phyloP scores from a whole-genome alignment of 2,888 invertebrate genomes.

The Parnassius mnemosyne region DNA sequence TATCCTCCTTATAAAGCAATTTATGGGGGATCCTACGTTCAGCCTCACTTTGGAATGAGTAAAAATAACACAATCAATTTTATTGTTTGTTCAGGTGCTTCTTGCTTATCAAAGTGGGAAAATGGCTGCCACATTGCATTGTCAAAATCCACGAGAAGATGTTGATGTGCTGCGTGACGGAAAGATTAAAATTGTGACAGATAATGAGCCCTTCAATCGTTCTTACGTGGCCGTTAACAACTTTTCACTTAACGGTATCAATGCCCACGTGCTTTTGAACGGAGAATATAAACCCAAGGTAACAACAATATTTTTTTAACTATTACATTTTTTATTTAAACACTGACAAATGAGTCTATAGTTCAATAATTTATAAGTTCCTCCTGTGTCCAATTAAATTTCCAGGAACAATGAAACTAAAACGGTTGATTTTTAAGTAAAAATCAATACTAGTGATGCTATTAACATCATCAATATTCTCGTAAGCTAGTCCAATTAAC shows the following conservation, averaged over 20 bases:
- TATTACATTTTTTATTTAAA: not conserved
- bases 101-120: conserved; percentile 84
- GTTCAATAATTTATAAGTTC: too few relatives aligned
- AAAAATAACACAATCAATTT: not conserved
- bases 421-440: too few relatives aligned
- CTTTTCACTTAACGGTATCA: conserved; percentile 50
- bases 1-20: too few relatives aligned
- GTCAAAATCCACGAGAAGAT: conserved; percentile 74
- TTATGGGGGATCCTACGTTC: too few relatives aligned
- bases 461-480: too few relatives aligned
- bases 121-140: conserved; percentile 87
- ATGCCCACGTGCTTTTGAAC: conserved; percentile 50
- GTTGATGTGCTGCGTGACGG: conserved; percentile 71
- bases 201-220: conserved; percentile 76
- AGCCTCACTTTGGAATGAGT: too few relatives aligned
- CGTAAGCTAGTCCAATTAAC: too few relatives aligned
- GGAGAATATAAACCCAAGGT: conserved; percentile 53
- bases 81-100: conserved; percentile 54
- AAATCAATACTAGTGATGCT: too few relatives aligned
- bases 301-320: not conserved
- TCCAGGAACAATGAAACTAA: too few relatives aligned
- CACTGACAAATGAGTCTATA: too few relatives aligned
- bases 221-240: conserved; percentile 57
- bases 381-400: too few relatives aligned
- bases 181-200: conserved; percentile 79